phyloP scores from a whole-genome alignment of 2,888 invertebrate species.

The Melitaea athalia region DNA sequence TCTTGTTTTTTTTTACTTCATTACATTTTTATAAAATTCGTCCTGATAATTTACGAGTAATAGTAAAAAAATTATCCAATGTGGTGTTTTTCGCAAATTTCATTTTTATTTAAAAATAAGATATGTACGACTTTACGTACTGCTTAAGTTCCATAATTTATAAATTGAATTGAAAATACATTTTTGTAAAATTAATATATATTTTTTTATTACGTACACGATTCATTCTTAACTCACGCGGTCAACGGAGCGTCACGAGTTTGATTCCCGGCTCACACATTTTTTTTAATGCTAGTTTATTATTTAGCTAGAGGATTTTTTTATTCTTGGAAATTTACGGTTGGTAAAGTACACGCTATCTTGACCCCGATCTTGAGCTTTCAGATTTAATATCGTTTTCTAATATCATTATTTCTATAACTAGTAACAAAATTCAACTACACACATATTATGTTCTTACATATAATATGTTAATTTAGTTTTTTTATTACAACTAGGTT shows the following conservation, averaged over 20 bases:
- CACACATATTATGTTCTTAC: too few species aligned
- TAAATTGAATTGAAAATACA: slow-evolving; percentile 24
- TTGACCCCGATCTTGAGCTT: neutral
- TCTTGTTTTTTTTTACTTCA: too few species aligned
- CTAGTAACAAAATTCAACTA: too few species aligned
- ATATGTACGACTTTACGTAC: too few species aligned
- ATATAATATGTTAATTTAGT: neutral
- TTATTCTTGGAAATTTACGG: neutral
- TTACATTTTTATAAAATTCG: too few species aligned
- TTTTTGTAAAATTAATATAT: slow-evolving; percentile 16
- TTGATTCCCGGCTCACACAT: slow-evolving; percentile 35
- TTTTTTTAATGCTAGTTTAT: slow-evolving; percentile 25
- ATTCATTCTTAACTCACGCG: slow-evolving; percentile 34
- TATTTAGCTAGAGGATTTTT: slow-evolving; percentile 6
- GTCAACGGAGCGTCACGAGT: slow-evolving; percentile 35
- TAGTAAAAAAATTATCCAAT: too few species aligned
- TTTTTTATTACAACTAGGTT: too few species aligned
- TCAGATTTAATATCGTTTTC: neutral
- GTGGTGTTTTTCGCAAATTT: too few species aligned
- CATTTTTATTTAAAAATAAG: too few species aligned
- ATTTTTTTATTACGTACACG: slow-evolving; percentile 11
- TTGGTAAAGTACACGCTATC: neutral
- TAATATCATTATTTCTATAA: neutral
- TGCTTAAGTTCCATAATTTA: neutral
- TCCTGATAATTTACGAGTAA: too few species aligned